Evolutionary conservation across 2,113 vertebrate species (phyloP), one percentile per base, ranked within the genome.

Genomic region (Hystrix cristata): DNA sequence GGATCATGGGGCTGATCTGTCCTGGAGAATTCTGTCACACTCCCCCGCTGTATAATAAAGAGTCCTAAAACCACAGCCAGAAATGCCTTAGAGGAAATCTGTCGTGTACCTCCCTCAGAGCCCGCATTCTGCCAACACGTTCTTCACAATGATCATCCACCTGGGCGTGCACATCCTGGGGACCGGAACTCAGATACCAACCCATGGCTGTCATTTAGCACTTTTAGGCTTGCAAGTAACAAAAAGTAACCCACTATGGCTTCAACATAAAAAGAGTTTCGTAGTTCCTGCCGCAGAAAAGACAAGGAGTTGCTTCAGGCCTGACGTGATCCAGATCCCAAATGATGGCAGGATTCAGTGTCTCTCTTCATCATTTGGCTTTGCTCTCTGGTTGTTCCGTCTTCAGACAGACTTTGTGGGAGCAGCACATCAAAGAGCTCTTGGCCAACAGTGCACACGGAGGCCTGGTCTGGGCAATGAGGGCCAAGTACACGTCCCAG

Each of bases 111-210:
- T 27, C 67, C 74, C n/a, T 46, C 59, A 71, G 21, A 6, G 23
- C 9, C 23, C 19, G 43, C 27, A 25, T 3, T 29, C 18, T 43
- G 59, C 57, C 18, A 3, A 29, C 1, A 0, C 8, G 1, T 64
- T 38, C 13, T 19, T 69, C 34, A 9, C 13, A 67, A 43, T 2
- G 10, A 3, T 21, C n/a, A 25, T 64, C 69, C 29, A n/a, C 10
- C 60, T 38, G 60, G 34, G 69, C 43, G 60, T n/a, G 64, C 8
- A 2, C 21, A 4, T 62, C 27, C 11, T 5, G 8, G 48, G 21
- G 59, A 87, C 2, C 5, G 25, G 34, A 67, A 13, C 34, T 25
- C 29, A 29, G 0, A 3, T 2, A 46, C 48, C 25, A 92, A 14
- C 18, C 23, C 7, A 0, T 43, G 81, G 57, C 82, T 19, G 18